A percentile compares a stretch with the other conserved stretches of the same genome.
Evolutionary conservation across 2,113 vertebrate species (phyloP).

Genomic region (Globicephala melas): DNA sequence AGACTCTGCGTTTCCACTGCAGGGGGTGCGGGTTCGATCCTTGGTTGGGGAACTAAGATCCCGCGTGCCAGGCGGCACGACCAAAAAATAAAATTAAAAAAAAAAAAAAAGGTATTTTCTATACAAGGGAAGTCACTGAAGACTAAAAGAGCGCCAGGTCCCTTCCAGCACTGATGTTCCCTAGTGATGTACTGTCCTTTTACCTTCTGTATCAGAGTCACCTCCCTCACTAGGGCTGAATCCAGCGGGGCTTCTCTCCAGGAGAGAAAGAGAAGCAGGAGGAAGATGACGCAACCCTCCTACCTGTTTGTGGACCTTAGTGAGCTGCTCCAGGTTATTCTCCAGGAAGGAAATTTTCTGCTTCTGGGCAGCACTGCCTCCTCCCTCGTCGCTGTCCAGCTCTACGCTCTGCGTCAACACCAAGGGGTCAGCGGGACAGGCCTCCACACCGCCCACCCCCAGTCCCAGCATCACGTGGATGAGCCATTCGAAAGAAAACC

Average conservation of each 20-base stretch:
- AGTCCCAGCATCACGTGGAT: not conserved
- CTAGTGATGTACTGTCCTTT: fast-evolving
- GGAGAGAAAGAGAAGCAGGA: not conserved
- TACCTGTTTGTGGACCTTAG: constrained; percentile 98
- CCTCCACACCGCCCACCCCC: not conserved
- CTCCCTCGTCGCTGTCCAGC: constrained; percentile 91
- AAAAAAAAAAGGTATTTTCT: not conserved
- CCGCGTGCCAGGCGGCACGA: fast-evolving
- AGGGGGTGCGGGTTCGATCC: no score
- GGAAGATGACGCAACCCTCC: not conserved
- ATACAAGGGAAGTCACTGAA: not conserved
- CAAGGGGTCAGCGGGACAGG: not conserved
- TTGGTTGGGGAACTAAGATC: no score
- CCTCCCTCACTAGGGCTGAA: fast-evolving
- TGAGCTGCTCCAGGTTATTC: constrained; percentile 96
- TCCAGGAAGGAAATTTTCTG: constrained; percentile 97
- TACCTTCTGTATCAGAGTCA: not conserved
- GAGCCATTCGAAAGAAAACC: not conserved
- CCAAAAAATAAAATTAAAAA: no score
- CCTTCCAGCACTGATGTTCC: not conserved
- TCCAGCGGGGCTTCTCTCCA: fast-evolving
- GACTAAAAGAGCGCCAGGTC: not conserved
- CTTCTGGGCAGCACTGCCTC: constrained; percentile 91
- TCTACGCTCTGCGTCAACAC: constrained; percentile 87
- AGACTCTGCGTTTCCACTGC: no score